Conservation (phyloP, 2,888 invertebrate genomes). For the Eumacrocentrus americanus region DNA sequence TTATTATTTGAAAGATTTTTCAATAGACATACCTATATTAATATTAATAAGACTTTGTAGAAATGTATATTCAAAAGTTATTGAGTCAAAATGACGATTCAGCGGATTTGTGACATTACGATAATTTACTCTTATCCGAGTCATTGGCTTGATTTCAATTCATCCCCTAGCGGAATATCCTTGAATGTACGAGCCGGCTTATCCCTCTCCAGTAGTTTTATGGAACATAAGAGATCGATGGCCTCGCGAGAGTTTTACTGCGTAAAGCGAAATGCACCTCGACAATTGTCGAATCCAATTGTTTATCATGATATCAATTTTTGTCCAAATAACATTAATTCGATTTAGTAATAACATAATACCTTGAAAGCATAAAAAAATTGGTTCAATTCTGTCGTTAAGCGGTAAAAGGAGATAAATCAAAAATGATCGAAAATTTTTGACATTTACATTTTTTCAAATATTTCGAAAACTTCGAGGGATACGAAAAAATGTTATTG, state of each 20-base stretch:
- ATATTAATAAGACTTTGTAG: background rate
- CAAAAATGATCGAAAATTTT: no score
- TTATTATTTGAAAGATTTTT: background rate
- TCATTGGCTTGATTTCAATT: conserved; percentile 39
- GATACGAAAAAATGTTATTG: no score
- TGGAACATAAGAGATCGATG: conserved; percentile 36
- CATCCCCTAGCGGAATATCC: conserved; percentile 33
- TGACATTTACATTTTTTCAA: no score
- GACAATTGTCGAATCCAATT: background rate
- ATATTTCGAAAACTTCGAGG: no score
- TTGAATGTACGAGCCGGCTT: conserved; percentile 36
- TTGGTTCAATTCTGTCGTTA: no score
- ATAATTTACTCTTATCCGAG: conserved; percentile 30
- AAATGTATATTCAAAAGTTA: background rate
- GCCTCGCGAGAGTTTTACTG: conserved; percentile 15
- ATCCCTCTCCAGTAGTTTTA: conserved; percentile 34
- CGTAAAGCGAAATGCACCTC: background rate
- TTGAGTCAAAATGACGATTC: conserved; percentile 7
- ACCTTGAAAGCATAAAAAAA: no score
- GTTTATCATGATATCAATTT: no score
- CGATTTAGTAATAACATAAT: no score
- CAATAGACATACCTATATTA: conserved; percentile 12
- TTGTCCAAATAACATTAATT: no score
- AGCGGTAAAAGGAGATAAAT: no score
- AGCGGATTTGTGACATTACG: conserved; percentile 1